Conservation (phyloP, 2,113 vertebrate genomes). For the Chitala chitala region DNA sequence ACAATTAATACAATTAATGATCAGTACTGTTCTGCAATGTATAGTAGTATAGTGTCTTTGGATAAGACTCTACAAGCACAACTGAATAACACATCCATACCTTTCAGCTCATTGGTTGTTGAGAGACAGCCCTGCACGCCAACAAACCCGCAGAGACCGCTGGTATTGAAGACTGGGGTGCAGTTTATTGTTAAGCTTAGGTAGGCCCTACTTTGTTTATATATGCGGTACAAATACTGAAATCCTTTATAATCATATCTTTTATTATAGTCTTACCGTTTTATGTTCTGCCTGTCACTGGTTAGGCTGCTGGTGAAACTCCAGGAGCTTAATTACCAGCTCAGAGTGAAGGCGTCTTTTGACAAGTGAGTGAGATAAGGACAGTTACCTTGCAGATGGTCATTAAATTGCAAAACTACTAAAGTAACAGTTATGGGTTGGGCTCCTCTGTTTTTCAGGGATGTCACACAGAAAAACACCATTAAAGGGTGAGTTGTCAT, state of each 20-base stretch:
- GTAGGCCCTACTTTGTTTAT: conserved; percentile 49
- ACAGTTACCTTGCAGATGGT: not conserved
- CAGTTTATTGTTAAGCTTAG: conserved; percentile 78
- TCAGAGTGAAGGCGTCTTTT: conserved; percentile 83
- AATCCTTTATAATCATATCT: not conserved
- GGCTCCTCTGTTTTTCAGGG: conserved; percentile 56
- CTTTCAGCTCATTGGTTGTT: conserved; percentile 82
- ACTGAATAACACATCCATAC: conserved; percentile 12
- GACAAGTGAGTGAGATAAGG: conserved; percentile 75
- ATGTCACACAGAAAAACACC: conserved; percentile 69
- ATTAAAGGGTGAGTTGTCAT: conserved; percentile 71
- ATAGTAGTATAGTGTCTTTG: not conserved
- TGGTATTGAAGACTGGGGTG: conserved; percentile 79
- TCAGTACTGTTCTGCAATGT: not conserved
- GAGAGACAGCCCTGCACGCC: conserved; percentile 85
- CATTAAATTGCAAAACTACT: not conserved
- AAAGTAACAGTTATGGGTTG: no score
- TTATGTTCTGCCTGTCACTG: not conserved
- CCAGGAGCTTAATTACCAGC: conserved; percentile 74
- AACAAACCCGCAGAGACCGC: conserved; percentile 71
- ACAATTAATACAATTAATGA: no score
- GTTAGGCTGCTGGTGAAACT: conserved; percentile 80
- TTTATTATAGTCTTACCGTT: not conserved
- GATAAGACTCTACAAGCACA: no score
- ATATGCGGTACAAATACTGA: not conserved